phyloP scores from a whole-genome alignment of 2,113 vertebrate species.

The Orientallactaga bullata region DNA sequence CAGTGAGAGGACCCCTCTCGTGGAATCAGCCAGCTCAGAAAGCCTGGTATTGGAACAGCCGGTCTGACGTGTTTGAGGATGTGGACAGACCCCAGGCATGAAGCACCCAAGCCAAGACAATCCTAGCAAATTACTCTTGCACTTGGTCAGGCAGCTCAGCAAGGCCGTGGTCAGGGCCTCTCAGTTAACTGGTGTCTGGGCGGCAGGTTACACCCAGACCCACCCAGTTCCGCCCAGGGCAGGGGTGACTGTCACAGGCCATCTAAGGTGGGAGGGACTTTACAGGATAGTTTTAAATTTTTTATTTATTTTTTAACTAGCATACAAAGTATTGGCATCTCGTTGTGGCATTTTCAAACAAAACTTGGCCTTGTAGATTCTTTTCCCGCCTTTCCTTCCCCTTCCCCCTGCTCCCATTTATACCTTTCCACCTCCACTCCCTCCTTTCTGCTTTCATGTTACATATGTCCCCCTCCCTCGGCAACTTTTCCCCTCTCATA shows the following conservation, averaged over 20 bases:
- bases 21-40: background rate
- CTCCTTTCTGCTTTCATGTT: too few species aligned
- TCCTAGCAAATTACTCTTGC: background rate
- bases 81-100: background rate
- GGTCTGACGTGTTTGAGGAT: background rate
- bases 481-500: too few species aligned
- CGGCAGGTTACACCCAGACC: background rate
- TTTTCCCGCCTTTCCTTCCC: too few species aligned
- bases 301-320: too few species aligned
- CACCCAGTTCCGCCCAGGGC: constrained; percentile 13
- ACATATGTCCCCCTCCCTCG: too few species aligned
- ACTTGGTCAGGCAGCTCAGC: background rate
- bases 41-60: background rate
- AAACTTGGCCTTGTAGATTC: too few species aligned
- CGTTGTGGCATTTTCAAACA: too few species aligned
- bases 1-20: background rate
- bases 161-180: background rate
- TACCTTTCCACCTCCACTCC: too few species aligned
- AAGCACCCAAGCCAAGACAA: background rate
- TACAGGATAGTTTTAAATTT: background rate
- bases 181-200: background rate
- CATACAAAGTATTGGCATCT: too few species aligned
- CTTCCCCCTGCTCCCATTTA: too few species aligned
- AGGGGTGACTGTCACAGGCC: background rate
- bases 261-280: background rate